A percentile compares a stretch with the other conserved stretches of the same genome.
Conservation (phyloP, 2,113 vertebrate species). For the Tympanuchus pallidicinctus region DNA sequence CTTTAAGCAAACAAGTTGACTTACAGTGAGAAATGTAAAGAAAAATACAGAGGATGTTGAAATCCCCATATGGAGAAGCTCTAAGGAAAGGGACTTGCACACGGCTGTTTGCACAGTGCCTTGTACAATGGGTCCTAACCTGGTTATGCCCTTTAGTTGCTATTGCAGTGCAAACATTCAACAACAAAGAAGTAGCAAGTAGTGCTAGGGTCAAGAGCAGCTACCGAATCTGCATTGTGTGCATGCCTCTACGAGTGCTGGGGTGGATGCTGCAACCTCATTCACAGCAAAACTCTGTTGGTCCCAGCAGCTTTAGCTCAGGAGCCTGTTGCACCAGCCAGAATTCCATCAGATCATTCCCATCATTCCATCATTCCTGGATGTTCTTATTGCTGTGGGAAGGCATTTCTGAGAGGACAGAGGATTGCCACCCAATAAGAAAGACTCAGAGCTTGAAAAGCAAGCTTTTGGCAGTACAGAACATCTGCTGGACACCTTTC, state of each 20-base stretch:
- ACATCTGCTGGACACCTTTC: neutral
- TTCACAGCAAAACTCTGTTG: neutral
- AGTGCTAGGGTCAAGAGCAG: conserved; percentile 17
- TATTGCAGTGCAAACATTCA: conserved; percentile 41
- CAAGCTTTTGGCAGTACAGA: neutral
- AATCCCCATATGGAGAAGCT: neutral
- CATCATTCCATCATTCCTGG: too few species aligned
- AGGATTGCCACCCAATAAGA: neutral
- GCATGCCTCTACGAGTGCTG: neutral
- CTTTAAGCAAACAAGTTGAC: neutral
- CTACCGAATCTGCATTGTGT: neutral
- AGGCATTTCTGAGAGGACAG: neutral
- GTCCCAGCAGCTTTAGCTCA: neutral
- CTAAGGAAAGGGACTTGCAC: neutral
- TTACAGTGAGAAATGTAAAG: neutral
- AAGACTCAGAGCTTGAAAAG: neutral
- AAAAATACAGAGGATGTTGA: neutral
- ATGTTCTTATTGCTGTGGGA: neutral
- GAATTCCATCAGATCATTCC: neutral
- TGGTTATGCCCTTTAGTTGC: conserved; percentile 61
- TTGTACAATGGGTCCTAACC: conserved; percentile 62
- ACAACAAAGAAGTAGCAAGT: conserved; percentile 50
- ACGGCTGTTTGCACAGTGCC: conserved; percentile 51
- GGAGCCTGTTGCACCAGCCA: fast-evolving
- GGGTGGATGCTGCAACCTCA: neutral